Evolutionary conservation across 1,140 invertebrate genomes (phyloP), one percentile per base, ranked within the genome.

Genomic region (Myzus persicae): DNA sequence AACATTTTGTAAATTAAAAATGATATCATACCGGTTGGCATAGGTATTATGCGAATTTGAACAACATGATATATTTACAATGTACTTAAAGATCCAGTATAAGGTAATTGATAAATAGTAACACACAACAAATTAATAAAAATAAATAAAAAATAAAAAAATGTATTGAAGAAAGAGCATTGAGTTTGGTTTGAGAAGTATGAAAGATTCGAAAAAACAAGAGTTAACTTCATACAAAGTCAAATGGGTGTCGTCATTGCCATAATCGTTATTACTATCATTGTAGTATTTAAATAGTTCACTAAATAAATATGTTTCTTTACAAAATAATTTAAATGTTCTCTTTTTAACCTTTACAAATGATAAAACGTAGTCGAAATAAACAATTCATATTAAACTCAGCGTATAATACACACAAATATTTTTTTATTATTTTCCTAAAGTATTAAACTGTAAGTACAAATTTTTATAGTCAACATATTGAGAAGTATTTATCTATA

Each of bases 11-110:
- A 40, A 89, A 54, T 89, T 89, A 89, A 89, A 89, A 89, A 89
- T 36, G 36, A 84, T 51, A 51, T 48, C 44, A 40, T 88, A 8
- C 18, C 26, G 26, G 20, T 20, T 88, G 85, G n/a, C 8, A 51
- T 51, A 22, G 22, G 22, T 51, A 40, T 40, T 84, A n/a, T 51
- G 46, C 31, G 9, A 38, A 9, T 14, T 36, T 51, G 36, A 38
- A 26, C n/a, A 89, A 89, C 22, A 38, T 89, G 46, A 89, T 46
- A 20, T 85, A 89, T 89, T 48, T 89, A 89, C 87, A 89, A 89
- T 89, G 88, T 89, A 54, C 9, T 40, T 8, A 38, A 89, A 22
- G 46, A 36, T n/a, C 31, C 31, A n/a, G 46, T 46, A 22, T 31
- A n/a, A 14, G 18, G 31, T 3, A 5, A 22, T 87, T 46, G 24